Base-by-base conservation (phyloP, 2,888 invertebrate genomes). In the Drosophila neutralis region DNA sequence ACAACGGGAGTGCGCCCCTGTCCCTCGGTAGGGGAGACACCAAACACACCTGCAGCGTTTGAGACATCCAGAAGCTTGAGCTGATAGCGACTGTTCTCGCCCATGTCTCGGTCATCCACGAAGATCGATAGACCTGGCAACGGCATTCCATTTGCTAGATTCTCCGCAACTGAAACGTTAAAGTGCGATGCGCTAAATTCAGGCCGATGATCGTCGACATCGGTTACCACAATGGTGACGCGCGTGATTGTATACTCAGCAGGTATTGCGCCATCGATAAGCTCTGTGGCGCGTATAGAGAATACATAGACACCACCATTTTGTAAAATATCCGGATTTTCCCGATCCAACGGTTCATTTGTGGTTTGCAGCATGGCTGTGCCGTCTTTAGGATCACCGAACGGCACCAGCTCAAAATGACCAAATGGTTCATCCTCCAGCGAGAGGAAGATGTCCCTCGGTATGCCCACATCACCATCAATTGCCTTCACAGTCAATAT, bases 401-500 rank as follows among this genome's bases (percentile, higher is more conserved):
- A 87, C 0, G 94, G 94, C 1, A 94, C 90, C 7, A 97, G 92
- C 42, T 94, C 94, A 83, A 97, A 97, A 91, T 97, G 96, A 0
- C 94, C 95, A 36, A 95, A 94, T 0, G 93, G 92, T 68, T 97
- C 97, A 48, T 95, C 95, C 91, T 96, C 96, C 18, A 97, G 91
- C 0, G 95, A 94, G 15, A 97, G 90, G n/a, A 95, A 89, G 2
- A 97, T 93, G 58, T 95, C 94, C 52, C 96, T 93, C 0, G 96
- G 95, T 82, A 95, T 95, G 0, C 97, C 97, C 6, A 95, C 95
- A 91, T 98, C 98, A 0, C 97, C 97, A 89, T 98, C 98, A 70
- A 95, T 94, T 0, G 97, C 97, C 79, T 95, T 93, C 0, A 97
- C 95, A 24, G 95, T 95, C 89, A 97, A 93, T 63, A 97, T 95